Evolutionary conservation across 2,888 invertebrate species (phyloP).

Genomic region (Gnatocerus cornutus): DNA sequence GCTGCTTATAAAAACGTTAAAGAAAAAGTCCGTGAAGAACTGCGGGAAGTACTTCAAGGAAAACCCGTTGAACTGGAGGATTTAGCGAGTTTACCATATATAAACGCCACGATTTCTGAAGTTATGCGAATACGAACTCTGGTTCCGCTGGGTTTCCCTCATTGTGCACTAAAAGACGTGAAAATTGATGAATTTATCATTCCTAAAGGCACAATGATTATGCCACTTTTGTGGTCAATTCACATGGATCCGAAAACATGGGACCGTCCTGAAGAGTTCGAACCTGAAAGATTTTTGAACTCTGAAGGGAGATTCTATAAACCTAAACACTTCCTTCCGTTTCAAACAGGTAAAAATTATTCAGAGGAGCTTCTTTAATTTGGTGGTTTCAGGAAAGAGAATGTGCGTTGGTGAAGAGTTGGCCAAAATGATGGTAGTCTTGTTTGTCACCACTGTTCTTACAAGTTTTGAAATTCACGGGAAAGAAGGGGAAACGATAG

Average conservation of each 20-base stretch:
- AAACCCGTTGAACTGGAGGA: neutral
- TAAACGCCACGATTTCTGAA: neutral
- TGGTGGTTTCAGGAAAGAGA: neutral
- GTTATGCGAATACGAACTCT: neutral
- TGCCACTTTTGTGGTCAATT: neutral
- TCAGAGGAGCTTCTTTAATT: neutral
- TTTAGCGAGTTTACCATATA: neutral
- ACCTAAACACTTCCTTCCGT: neutral
- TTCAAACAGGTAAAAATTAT: neutral
- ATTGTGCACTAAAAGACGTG: neutral
- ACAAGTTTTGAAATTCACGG: neutral
- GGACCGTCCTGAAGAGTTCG: neutral
- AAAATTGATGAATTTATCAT: neutral
- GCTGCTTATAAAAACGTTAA: neutral
- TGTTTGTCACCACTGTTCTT: neutral
- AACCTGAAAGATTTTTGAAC: slow-evolving; percentile 1
- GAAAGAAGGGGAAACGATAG: neutral
- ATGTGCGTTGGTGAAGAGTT: slow-evolving; percentile 1
- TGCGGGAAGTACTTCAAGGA: neutral
- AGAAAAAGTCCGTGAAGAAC: too few relatives aligned
- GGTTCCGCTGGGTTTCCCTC: neutral
- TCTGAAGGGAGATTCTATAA: neutral
- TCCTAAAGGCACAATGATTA: neutral
- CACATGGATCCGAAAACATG: neutral
- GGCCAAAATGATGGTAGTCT: neutral